phyloP scores from a whole-genome alignment of 2,113 vertebrate genomes.

The Indicator maculatus region DNA sequence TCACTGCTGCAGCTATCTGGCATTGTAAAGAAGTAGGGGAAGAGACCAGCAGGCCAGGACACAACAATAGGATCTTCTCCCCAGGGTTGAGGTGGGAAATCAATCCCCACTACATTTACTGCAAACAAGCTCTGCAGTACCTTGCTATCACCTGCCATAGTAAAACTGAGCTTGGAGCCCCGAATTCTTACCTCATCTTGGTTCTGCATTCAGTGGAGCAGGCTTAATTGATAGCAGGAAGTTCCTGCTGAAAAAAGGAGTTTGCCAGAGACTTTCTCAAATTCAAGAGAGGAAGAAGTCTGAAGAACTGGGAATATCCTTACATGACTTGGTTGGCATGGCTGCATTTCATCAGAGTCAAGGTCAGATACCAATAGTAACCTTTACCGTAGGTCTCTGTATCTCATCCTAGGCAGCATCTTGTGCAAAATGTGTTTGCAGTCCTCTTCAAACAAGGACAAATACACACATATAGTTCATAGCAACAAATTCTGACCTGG shows the following conservation, averaged over 20 bases:
- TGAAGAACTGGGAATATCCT: too few species aligned
- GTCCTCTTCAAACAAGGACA: too few species aligned
- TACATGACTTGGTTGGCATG: too few species aligned
- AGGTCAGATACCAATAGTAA: too few species aligned
- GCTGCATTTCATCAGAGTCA: too few species aligned
- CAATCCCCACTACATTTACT: background rate
- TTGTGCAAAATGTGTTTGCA: too few species aligned
- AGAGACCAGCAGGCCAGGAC: background rate
- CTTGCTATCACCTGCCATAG: background rate
- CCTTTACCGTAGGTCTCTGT: too few species aligned
- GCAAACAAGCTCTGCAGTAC: background rate
- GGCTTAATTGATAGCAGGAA: too few species aligned
- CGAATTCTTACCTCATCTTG: background rate
- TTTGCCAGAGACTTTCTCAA: background rate
- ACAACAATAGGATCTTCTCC: fast-evolving
- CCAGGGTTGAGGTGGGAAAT: background rate
- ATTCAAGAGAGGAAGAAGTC: too few species aligned
- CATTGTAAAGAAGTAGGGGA: background rate
- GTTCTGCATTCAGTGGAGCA: background rate
- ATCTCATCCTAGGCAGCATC: too few species aligned
- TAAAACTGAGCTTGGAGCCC: background rate
- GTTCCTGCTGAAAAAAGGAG: background rate
- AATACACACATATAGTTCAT: too few species aligned
- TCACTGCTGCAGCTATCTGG: background rate
- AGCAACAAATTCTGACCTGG: too few species aligned